Evolutionary conservation across 2,888 invertebrate genomes (phyloP), one percentile per base, ranked within the genome.

Genomic region (Pristionchus fissidentatus): DNA sequence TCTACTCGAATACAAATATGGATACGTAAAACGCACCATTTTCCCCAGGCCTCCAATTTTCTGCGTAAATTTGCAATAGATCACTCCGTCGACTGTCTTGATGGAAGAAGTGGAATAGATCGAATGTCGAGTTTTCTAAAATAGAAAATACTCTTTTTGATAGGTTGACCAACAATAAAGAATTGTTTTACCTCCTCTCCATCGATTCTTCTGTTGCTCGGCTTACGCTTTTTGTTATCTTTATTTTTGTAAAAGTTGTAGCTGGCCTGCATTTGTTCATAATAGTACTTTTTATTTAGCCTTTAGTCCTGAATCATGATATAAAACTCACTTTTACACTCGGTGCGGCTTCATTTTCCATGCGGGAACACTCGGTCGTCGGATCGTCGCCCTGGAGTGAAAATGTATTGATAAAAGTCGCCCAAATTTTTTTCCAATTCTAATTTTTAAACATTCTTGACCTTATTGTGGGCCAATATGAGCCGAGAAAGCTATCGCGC

Each of bases 1-100:
- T n/a, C n/a, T n/a, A n/a, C n/a, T n/a, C n/a, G n/a, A n/a, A n/a
- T n/a, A n/a, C n/a, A n/a, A n/a, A n/a, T n/a, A n/a, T n/a, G n/a
- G n/a, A n/a, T n/a, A n/a, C n/a, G 7, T 1, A 32, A 32, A 38
- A 10, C 70, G 38, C 10, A 70, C 70, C 70, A 70, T 19, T 26
- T 70, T 70, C 3, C 22, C 70, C 1, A 70, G 43, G n/a, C 70
- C 70, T 43, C 70, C 75, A 8, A 77, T 77, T 41, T 35, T 77
- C 75, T 77, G 75, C 19, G 75, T 77, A 22, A 77, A 77, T 7
- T 77, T 77, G 49, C 75, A 77, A 49, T 77, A 77, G 49, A 77
- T 77, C 1, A 32, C 46, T 22, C 75, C 75, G 32, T 77, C 75
- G 5, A 49, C 49, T 22, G 49, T 41, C 10, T 13, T 49, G 49